A percentile compares a stretch with the other conserved stretches of the same genome.
Evolutionary conservation across 2,797 vertebrate species (phyloP).

Genomic region (Ceryle rudis): DNA sequence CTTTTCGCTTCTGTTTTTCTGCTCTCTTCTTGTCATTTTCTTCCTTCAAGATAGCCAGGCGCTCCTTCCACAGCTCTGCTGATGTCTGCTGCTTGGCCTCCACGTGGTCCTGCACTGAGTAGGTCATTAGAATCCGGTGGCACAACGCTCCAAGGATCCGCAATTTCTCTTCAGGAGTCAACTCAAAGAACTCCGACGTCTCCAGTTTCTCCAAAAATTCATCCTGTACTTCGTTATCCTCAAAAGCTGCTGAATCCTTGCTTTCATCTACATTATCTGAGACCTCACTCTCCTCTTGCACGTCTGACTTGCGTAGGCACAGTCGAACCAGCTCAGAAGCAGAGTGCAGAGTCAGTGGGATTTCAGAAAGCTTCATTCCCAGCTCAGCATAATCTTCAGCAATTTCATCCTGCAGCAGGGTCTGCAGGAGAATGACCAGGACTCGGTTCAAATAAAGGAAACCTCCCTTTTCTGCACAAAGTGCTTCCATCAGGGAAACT

Average conservation of each 20-base stretch:
- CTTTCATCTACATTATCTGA: constrained; percentile 78
- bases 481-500: constrained; percentile 90
- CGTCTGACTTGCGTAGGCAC: constrained; percentile 90
- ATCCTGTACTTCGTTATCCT: constrained; percentile 90
- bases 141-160: constrained; percentile 90
- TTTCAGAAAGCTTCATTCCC: constrained; percentile 94
- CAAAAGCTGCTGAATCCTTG: constrained; percentile 82
- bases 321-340: constrained; percentile 94
- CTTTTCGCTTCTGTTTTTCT: constrained; percentile 90
- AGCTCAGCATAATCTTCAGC: constrained; percentile 96
- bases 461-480: constrained; percentile 91
- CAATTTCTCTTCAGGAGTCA: constrained; percentile 91
- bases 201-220: constrained; percentile 95
- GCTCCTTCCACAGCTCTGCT: constrained; percentile 93
- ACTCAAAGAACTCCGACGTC: constrained; percentile 92
- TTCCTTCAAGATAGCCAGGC: constrained; percentile 91
- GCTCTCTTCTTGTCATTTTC: constrained; percentile 93
- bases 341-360: constrained; percentile 95
- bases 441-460: constrained; percentile 95
- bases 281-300: constrained; percentile 87
- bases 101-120: constrained; percentile 95
- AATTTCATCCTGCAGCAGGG: constrained; percentile 94
- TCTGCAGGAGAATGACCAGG: constrained; percentile 93
- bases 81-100: constrained; percentile 92
- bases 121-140: constrained; percentile 97